phyloP scores from a whole-genome alignment of 2,888 invertebrate species.

The Monochamus alternatus region DNA sequence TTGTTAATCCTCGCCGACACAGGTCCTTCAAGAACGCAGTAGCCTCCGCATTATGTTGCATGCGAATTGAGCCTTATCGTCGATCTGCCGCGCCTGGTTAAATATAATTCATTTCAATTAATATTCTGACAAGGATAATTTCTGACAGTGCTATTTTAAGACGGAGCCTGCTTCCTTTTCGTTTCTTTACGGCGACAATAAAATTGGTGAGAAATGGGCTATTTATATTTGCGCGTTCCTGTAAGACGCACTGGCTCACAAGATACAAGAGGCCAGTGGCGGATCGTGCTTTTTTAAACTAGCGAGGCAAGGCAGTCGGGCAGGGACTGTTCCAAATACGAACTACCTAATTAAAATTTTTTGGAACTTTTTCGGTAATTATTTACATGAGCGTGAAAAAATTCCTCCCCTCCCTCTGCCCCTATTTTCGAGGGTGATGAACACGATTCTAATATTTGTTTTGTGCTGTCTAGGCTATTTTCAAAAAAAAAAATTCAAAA shows the following conservation, averaged over 20 bases:
- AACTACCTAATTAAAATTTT: no score
- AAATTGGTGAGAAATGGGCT: neutral
- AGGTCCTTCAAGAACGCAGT: neutral
- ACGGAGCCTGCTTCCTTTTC: conserved; percentile 5
- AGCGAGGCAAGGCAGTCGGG: no score
- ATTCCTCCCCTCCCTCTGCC: no score
- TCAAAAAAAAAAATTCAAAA: no score
- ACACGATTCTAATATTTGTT: no score
- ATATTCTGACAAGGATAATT: conserved; percentile 13
- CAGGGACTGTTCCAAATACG: no score
- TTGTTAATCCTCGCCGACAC: neutral
- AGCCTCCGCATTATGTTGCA: conserved; percentile 2
- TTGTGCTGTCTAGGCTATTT: no score
- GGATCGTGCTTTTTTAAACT: no score
- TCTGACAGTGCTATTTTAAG: conserved; percentile 15
- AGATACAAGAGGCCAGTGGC: no score
- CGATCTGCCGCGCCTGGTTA: conserved; percentile 17
- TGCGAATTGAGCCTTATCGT: conserved; percentile 5
- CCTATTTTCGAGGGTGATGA: no score
- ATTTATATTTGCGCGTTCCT: neutral
- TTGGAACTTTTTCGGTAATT: no score
- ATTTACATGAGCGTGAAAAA: no score
- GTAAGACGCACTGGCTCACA: neutral
- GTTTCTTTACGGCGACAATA: neutral
- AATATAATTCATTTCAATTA: conserved; percentile 7